phyloP scores from a whole-genome alignment of 1,140 invertebrate species.

The Drosophila parabipectinata region DNA sequence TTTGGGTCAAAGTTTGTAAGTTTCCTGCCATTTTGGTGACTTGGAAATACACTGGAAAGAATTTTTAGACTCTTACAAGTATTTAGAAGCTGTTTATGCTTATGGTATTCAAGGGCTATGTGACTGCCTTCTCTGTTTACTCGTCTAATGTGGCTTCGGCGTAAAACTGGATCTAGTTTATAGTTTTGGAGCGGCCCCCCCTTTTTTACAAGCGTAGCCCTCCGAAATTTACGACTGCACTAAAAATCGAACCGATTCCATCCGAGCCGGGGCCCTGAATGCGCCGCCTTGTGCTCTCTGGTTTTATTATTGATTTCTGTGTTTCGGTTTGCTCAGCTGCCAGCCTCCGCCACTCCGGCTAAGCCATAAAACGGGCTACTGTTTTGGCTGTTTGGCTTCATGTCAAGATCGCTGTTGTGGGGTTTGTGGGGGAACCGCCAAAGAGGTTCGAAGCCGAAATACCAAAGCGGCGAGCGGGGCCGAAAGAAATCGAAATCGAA shows the following conservation, averaged over 20 bases:
- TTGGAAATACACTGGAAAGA: background rate
- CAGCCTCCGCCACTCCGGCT: background rate
- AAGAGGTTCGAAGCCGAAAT: constrained; percentile 10
- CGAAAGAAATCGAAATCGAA: constrained; percentile 39
- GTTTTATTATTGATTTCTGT: constrained; percentile 11
- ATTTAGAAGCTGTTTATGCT: background rate
- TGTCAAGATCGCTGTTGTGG: no score
- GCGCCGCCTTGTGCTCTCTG: constrained; percentile 22
- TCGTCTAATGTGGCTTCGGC: background rate
- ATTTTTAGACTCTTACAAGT: no score
- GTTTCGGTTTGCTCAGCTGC: constrained; percentile 36
- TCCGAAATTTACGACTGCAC: constrained; percentile 32
- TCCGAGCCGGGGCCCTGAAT: constrained; percentile 11
- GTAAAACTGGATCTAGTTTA: background rate
- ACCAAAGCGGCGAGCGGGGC: background rate
- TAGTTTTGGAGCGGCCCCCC: no score
- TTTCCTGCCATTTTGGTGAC: constrained; percentile 21
- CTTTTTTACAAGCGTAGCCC: constrained; percentile 20
- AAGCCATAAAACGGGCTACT: constrained; percentile 5
- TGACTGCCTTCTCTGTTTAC: background rate
- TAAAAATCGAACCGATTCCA: constrained; percentile 35
- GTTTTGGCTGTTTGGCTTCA: background rate
- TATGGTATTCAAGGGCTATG: background rate
- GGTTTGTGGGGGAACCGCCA: constrained; percentile 18
- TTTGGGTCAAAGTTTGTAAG: constrained; percentile 47